phyloP scores from a whole-genome alignment of 2,113 vertebrate species.

The Isurus oxyrinchus region DNA sequence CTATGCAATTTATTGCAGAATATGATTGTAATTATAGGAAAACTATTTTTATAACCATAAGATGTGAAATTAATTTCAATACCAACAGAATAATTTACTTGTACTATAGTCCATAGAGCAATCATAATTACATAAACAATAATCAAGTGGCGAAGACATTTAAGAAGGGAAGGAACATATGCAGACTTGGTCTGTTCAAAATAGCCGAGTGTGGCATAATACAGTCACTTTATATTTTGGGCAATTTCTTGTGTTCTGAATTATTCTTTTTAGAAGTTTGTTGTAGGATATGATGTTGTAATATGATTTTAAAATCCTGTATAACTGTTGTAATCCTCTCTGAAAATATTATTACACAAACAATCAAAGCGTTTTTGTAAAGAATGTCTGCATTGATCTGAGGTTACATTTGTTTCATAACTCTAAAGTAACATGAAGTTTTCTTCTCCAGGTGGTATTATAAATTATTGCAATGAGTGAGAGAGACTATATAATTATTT shows the following conservation, averaged over 20 bases:
- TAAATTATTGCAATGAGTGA: background rate
- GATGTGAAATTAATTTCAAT: background rate
- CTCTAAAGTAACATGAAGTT: background rate
- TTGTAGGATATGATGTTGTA: background rate
- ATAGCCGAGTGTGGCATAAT: background rate
- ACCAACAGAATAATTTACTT: background rate
- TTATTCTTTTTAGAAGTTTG: background rate
- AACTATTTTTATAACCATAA: background rate
- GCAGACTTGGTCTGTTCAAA: background rate
- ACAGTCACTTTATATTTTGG: background rate
- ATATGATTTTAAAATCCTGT: background rate
- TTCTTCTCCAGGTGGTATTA: background rate
- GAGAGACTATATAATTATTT: background rate
- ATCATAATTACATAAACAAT: background rate
- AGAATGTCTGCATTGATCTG: background rate
- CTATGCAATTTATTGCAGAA: background rate
- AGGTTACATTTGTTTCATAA: background rate
- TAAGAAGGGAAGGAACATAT: background rate
- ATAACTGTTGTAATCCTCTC: background rate
- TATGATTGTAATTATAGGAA: background rate
- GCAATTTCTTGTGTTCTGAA: background rate
- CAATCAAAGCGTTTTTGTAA: background rate
- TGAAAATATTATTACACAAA: background rate
- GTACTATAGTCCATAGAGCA: background rate
- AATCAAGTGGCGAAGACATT: background rate